Percentiles rank a stretch among this genome's conserved stretches.
Evolutionary conservation across 2,113 vertebrate genomes (phyloP).

Genomic region (Pithys albifrons): DNA sequence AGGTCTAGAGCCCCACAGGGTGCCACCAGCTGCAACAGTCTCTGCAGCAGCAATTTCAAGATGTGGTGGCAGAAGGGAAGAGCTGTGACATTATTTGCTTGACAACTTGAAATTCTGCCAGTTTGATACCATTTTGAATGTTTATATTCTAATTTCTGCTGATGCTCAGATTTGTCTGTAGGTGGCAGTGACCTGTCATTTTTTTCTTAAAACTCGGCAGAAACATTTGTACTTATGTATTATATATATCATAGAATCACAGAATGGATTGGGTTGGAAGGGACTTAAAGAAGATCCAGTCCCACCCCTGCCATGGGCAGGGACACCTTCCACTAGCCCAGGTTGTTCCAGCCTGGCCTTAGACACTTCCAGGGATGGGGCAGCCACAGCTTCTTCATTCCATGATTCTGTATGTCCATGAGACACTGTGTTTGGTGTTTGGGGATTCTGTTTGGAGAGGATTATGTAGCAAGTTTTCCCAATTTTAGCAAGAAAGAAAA

Average conservation of each 20-base stretch:
- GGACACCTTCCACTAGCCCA: neutral
- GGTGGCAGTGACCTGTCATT: constrained; percentile 60
- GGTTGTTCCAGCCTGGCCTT: neutral
- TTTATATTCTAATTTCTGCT: neutral
- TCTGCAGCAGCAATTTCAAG: neutral
- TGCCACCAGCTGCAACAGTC: neutral
- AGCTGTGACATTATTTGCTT: neutral
- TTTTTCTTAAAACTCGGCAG: neutral
- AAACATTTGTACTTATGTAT: neutral
- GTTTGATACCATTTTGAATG: rapidly evolving
- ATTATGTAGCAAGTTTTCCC: neutral
- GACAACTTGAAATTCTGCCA: neutral
- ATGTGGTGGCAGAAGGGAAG: neutral
- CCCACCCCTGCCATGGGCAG: neutral
- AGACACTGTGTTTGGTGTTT: neutral
- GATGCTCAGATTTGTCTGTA: constrained; percentile 13
- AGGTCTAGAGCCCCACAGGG: neutral
- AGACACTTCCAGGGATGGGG: neutral
- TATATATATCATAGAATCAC: neutral
- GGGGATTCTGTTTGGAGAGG: too few relatives aligned
- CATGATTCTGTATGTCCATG: neutral
- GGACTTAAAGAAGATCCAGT: neutral
- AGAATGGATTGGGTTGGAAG: neutral
- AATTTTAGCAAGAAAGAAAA: neutral
- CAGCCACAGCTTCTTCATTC: neutral